phyloP scores from a whole-genome alignment of 1,140 invertebrate genomes.

The Ips typographus region DNA sequence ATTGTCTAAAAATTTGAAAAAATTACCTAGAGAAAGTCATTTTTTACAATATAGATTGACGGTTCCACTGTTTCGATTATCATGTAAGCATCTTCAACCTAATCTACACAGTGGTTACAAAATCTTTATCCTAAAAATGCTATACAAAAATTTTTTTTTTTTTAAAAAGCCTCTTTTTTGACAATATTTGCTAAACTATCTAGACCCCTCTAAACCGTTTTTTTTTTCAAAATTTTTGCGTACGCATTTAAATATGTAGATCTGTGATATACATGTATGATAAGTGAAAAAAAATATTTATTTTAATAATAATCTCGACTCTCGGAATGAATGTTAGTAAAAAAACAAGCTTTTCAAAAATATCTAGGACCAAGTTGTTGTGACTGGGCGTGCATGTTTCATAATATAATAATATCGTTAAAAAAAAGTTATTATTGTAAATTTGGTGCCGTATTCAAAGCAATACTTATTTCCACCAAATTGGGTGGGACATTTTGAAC shows the following conservation, averaged over 20 bases:
- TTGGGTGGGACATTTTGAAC: constrained; percentile 23
- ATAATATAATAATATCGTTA: constrained; percentile 5
- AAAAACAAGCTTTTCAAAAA: constrained; percentile 31
- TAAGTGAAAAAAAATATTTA: constrained; percentile 43
- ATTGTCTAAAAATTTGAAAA: too few relatives aligned
- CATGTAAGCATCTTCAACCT: too few relatives aligned
- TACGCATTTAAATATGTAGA: constrained; percentile 50
- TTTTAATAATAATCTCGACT: constrained; percentile 41
- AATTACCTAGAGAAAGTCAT: too few relatives aligned
- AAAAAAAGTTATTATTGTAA: constrained; percentile 34
- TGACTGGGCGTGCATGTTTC: constrained; percentile 23
- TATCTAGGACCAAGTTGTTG: constrained; percentile 48
- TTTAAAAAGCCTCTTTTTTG: too few relatives aligned
- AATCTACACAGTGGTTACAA: too few relatives aligned
- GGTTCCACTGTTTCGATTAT: too few relatives aligned
- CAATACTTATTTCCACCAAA: constrained; percentile 48
- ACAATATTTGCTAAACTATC: too few relatives aligned
- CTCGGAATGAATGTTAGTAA: constrained; percentile 30
- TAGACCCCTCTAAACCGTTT: too few relatives aligned
- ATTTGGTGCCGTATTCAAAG: constrained; percentile 48
- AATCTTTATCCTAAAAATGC: too few relatives aligned
- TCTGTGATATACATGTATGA: constrained; percentile 53
- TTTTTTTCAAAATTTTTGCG: constrained; percentile 1
- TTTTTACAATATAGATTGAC: too few relatives aligned
- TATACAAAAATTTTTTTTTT: too few relatives aligned